phyloP scores from a whole-genome alignment of 2,797 vertebrate species.

The Hydrocynus forskahlii region DNA sequence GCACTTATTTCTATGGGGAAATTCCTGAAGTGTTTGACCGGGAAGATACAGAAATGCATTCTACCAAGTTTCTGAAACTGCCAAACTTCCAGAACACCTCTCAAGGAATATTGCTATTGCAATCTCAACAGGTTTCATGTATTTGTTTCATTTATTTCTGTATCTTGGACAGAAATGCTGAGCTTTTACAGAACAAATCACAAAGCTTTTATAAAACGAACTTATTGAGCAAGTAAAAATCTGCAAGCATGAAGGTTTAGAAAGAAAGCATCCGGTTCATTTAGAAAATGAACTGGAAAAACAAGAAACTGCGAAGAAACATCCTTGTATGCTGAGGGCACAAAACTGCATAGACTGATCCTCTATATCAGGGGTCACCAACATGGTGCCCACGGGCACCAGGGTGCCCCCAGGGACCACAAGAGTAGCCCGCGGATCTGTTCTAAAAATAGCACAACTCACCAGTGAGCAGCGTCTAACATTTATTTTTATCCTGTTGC shows the following conservation, averaged over 20 bases:
- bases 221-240: background rate
- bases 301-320: background rate
- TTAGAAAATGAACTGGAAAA: conserved; percentile 2
- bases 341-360: background rate
- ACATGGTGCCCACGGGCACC: too few species aligned
- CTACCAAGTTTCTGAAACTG: background rate
- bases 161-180: background rate
- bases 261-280: too few species aligned
- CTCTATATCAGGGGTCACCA: too few species aligned
- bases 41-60: background rate
- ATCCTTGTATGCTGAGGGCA: background rate
- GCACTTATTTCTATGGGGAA: conserved; percentile 8
- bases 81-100: conserved; percentile 9
- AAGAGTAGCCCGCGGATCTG: too few species aligned
- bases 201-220: background rate
- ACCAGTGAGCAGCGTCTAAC: too few species aligned
- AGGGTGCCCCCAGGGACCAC: too few species aligned
- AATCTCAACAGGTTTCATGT: conserved; percentile 23
- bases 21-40: conserved; percentile 14
- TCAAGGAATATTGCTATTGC: conserved; percentile 39
- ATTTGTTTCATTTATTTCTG: conserved; percentile 41
- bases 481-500: too few species aligned
- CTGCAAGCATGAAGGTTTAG: too few species aligned
- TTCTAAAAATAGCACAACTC: too few species aligned
- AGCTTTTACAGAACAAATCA: background rate